These are phyloP conservation scores for Thumatha senex DNA, from an alignment of 2,888 invertebrate genomes.

Conservation along the genomic window DNA sequence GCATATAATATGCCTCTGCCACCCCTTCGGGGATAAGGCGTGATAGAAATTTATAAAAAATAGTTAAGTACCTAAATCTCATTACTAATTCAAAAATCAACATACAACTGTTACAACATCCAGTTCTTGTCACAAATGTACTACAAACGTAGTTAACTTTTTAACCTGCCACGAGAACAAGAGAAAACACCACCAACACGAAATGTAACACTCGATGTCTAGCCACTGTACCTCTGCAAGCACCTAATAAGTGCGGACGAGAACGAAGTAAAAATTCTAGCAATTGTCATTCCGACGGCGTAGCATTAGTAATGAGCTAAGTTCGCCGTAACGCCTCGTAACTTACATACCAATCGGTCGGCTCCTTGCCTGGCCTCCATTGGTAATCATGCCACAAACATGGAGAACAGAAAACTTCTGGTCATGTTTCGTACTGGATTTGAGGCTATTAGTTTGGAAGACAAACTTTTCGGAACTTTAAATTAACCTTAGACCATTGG, in stretches of 20 bases:
- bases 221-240: conserved; percentile 60
- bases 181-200: too few species aligned
- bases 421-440: conserved; percentile 51
- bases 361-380: conserved; percentile 51
- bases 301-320: conserved; percentile 79
- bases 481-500: conserved; percentile 25
- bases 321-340: conserved; percentile 78
- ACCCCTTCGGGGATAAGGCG: too few species aligned
- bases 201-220: conserved; percentile 48
- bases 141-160: conserved; percentile 13
- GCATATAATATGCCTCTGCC: too few species aligned
- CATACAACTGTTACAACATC: too few species aligned
- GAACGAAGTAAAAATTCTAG: conserved; percentile 74
- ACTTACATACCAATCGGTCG: conserved; percentile 80
- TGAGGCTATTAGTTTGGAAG: conserved; percentile 30
- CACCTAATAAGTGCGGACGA: conserved; percentile 64
- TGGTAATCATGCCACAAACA: conserved; percentile 71
- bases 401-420: conserved; percentile 63
- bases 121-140: too few species aligned
- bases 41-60: too few species aligned
- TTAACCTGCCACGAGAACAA: conserved; percentile 39
- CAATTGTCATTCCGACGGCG: conserved; percentile 76
- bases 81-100: too few species aligned
- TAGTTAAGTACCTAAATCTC: too few species aligned
- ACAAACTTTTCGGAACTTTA: conserved; percentile 32